phyloP scores from a whole-genome alignment of 2,888 invertebrate genomes.

The Diploptera punctata region DNA sequence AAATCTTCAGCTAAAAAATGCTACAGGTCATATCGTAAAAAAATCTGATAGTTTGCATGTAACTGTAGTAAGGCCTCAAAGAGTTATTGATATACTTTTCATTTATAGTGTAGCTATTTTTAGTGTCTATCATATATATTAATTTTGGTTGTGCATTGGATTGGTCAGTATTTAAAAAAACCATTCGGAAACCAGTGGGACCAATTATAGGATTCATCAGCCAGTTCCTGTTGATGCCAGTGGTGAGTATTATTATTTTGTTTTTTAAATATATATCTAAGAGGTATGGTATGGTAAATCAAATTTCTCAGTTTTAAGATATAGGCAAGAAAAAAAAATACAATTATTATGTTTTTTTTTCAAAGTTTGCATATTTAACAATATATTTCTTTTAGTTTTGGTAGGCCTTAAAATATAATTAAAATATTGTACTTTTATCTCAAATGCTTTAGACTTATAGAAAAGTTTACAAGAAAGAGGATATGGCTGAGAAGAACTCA shows the following conservation, averaged over 20 bases:
- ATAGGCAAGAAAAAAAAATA: too few relatives aligned
- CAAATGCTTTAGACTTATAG: too few relatives aligned
- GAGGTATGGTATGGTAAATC: too few relatives aligned
- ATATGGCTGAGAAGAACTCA: too few relatives aligned
- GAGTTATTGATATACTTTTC: conserved; percentile 76
- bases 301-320: too few relatives aligned
- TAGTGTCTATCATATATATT: conserved; percentile 83
- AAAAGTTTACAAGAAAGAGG: too few relatives aligned
- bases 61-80: conserved; percentile 65
- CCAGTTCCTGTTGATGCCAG: conserved; percentile 87
- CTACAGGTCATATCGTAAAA: conserved; percentile 35
- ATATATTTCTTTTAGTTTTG: too few relatives aligned
- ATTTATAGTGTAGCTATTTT: conserved; percentile 74
- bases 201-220: conserved; percentile 78
- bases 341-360: too few relatives aligned
- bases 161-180: conserved; percentile 69
- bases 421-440: too few relatives aligned
- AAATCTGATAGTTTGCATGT: conserved; percentile 56
- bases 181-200: conserved; percentile 74
- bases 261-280: too few relatives aligned
- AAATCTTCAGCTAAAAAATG: conserved; percentile 13
- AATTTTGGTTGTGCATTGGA: conserved; percentile 92
- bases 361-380: too few relatives aligned
- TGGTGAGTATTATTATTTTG: conserved; percentile 71
- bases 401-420: too few relatives aligned